Conservation (phyloP, 2,888 invertebrate genomes). For the Drosophila robusta region DNA sequence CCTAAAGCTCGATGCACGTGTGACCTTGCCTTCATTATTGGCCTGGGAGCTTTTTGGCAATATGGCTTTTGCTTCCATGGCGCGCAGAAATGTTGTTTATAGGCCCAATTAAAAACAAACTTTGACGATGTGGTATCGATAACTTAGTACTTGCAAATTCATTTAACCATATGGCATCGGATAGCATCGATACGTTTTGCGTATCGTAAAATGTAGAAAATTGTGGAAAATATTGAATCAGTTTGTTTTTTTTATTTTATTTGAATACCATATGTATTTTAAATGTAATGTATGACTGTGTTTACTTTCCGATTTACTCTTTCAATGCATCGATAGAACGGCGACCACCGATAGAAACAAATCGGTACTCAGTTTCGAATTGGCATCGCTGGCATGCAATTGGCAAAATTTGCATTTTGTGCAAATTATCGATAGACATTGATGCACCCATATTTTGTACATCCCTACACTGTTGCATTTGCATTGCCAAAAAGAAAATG, state of each 20-base stretch:
- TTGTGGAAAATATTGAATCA: not conserved
- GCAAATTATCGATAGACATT: slow-evolving; percentile 42
- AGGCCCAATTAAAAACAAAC: not conserved
- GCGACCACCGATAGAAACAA: not conserved
- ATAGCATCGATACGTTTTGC: not conserved
- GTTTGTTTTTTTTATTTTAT: not conserved
- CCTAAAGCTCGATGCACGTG: not conserved
- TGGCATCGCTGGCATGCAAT: slow-evolving; percentile 19
- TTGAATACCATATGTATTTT: too few species aligned
- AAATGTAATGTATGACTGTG: not conserved
- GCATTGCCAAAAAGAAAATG: slow-evolving; percentile 64
- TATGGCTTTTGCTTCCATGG: slow-evolving; percentile 29
- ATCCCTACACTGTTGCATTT: slow-evolving; percentile 71
- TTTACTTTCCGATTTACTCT: too few species aligned
- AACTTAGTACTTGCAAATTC: not conserved
- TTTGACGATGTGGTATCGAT: slow-evolving; percentile 14
- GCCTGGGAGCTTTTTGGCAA: slow-evolving; percentile 23
- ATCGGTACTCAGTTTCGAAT: not conserved
- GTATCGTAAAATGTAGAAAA: not conserved
- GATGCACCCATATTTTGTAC: slow-evolving; percentile 52
- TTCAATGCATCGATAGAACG: not conserved
- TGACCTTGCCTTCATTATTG: not conserved
- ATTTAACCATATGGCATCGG: too few species aligned
- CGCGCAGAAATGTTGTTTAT: not conserved
- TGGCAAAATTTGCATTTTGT: slow-evolving; percentile 35